phyloP scores from a whole-genome alignment of 1,140 invertebrate species.

The Pogonognathellus flavescens region DNA sequence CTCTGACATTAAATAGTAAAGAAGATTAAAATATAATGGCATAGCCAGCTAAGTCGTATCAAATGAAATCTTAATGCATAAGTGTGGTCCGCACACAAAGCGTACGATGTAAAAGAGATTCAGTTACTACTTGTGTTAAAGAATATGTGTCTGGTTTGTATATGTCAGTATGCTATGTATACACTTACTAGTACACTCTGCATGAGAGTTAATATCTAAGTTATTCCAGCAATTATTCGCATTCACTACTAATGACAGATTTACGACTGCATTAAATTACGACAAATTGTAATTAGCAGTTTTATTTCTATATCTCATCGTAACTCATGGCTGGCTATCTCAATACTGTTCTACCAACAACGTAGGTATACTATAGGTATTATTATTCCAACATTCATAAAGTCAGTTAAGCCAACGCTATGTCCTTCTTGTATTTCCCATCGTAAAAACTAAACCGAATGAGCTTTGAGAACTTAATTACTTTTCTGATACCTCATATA shows the following conservation, averaged over 20 bases:
- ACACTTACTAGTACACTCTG: no score
- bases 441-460: conserved; percentile 44
- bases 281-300: conserved; percentile 42
- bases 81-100: no score
- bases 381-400: neutral
- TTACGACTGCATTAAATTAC: conserved; percentile 49
- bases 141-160: no score
- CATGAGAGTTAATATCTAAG: neutral
- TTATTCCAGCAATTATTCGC: conserved; percentile 45
- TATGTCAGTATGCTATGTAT: no score
- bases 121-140: no score
- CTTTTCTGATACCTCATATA: conserved; percentile 48
- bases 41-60: no score
- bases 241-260: conserved; percentile 38
- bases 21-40: no score
- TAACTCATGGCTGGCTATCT: conserved; percentile 37
- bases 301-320: conserved; percentile 43
- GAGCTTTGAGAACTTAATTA: conserved; percentile 50
- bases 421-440: conserved; percentile 33
- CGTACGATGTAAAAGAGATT: no score
- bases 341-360: neutral
- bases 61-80: no score
- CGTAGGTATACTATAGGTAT: neutral
- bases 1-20: no score
- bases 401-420: conserved; percentile 15